Conservation (phyloP, 1,140 invertebrate species). For the Drosophila ogumai region DNA sequence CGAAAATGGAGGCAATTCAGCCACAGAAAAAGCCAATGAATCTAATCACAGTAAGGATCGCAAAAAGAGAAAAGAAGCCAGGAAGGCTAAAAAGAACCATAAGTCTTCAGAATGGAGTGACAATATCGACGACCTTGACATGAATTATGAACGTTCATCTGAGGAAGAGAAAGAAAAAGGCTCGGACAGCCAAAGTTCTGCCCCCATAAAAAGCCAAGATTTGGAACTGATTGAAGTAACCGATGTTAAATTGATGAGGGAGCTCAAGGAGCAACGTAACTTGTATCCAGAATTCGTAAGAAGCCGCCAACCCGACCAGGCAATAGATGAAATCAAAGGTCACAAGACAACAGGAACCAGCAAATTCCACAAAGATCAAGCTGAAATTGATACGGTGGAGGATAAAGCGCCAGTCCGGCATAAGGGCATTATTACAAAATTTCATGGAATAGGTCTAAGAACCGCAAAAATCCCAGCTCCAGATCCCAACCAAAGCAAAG, state of each 20-base stretch:
- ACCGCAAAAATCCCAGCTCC: too few species aligned
- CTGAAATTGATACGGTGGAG: not conserved
- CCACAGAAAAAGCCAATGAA: not conserved
- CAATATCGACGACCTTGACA: too few species aligned
- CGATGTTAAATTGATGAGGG: not conserved
- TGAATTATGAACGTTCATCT: not conserved
- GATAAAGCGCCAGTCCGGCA: not conserved
- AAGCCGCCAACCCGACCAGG: not conserved
- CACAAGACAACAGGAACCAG: conserved; percentile 24
- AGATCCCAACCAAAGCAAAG: not conserved
- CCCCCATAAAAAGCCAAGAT: too few species aligned
- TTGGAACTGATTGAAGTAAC: not conserved
- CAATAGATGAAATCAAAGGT: conserved; percentile 33
- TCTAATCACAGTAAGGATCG: not conserved
- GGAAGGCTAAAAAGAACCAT: too few species aligned
- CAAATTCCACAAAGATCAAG: not conserved
- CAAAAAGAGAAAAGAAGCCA: too few species aligned
- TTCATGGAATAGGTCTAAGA: not conserved
- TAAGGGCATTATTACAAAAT: not conserved
- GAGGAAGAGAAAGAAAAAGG: not conserved
- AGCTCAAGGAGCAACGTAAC: conserved; percentile 1
- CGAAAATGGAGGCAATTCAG: not conserved
- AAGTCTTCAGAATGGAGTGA: too few species aligned
- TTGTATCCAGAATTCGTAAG: not conserved
- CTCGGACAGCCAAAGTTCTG: too few species aligned